phyloP scores from a whole-genome alignment of 1,140 invertebrate species.

The Druon quercuslanigerum region DNA sequence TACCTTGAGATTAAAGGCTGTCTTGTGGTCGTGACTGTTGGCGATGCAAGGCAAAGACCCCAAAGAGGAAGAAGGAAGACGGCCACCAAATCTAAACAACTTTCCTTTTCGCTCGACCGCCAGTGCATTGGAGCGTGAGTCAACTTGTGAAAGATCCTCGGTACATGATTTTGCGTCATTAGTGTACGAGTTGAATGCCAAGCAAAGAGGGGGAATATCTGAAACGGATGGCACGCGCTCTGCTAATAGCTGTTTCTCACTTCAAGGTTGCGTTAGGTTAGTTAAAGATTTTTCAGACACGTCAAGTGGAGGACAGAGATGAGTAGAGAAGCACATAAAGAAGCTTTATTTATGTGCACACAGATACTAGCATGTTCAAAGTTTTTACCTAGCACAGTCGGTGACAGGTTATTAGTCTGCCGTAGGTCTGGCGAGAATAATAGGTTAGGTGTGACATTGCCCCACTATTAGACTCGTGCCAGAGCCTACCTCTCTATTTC shows the following conservation, averaged over 20 bases:
- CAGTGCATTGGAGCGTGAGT: conserved; percentile 39
- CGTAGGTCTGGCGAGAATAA: conserved; percentile 69
- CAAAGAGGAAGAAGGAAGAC: not conserved
- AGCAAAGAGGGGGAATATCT: conserved; percentile 49
- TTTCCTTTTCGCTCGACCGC: conserved; percentile 26
- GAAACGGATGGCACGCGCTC: conserved; percentile 61
- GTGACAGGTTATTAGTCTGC: conserved; percentile 71
- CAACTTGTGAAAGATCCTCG: conserved; percentile 46
- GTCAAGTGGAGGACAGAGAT: conserved; percentile 37
- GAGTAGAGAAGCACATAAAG: conserved; percentile 35
- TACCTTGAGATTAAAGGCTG: too few species aligned
- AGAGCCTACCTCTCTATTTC: conserved; percentile 39
- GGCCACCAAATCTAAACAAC: conserved; percentile 37
- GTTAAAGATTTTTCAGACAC: conserved; percentile 49
- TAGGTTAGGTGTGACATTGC: conserved; percentile 70
- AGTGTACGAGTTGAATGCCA: conserved; percentile 40
- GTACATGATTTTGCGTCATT: conserved; percentile 50
- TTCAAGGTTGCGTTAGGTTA: conserved; percentile 57
- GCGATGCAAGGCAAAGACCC: too few species aligned
- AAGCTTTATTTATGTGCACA: not conserved
- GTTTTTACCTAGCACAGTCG: conserved; percentile 55
- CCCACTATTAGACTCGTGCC: conserved; percentile 67
- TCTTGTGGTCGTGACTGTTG: conserved; percentile 8
- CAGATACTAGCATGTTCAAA: conserved; percentile 35
- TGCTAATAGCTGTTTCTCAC: conserved; percentile 61